phyloP scores from a whole-genome alignment of 2,113 vertebrate genomes.

The Tiliqua scincoides region DNA sequence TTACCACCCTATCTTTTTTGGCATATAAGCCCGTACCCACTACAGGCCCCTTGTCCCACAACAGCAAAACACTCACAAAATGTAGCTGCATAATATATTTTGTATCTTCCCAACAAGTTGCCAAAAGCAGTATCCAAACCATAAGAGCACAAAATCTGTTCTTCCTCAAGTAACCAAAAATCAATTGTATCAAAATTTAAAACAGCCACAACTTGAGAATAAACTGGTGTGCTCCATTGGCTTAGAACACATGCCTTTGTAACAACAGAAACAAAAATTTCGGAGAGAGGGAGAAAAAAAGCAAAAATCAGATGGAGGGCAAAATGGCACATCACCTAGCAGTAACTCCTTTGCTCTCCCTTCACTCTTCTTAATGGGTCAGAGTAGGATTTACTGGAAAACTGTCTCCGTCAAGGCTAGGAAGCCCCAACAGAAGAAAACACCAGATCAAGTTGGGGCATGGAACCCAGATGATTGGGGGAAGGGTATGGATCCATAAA shows the following conservation, averaged over 20 bases:
- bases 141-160: neutral
- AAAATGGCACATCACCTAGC: too few relatives aligned
- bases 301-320: too few relatives aligned
- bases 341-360: too few relatives aligned
- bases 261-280: neutral
- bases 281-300: too few relatives aligned
- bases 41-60: neutral
- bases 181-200: neutral
- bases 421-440: too few relatives aligned
- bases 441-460: too few relatives aligned
- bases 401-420: too few relatives aligned
- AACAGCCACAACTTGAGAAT: neutral
- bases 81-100: neutral
- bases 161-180: neutral
- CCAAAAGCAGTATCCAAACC: neutral
- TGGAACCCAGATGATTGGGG: too few relatives aligned
- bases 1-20: neutral
- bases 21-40: neutral
- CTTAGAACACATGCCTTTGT: neutral
- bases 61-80: neutral
- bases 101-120: neutral
- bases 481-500: too few relatives aligned
- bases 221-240: neutral
- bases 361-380: neutral
- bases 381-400: too few relatives aligned